These are phyloP conservation scores for Portunus trituberculatus DNA, from an alignment of 1,140 invertebrate genomes.

Conservation along the genomic window DNA sequence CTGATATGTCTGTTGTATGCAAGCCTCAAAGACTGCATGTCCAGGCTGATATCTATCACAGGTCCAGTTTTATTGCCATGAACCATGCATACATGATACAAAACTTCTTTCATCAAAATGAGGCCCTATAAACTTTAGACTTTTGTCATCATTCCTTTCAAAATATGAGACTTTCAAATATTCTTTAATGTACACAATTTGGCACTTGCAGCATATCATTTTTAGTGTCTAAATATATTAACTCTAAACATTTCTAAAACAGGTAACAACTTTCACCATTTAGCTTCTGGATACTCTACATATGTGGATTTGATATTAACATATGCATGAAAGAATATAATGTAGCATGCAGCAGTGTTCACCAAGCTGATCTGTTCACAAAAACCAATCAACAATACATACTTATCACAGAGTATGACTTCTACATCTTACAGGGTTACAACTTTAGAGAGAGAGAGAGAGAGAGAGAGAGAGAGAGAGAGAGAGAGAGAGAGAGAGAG, in stretches of 20 bases:
- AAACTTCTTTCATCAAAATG: not conserved
- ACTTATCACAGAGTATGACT: slow-evolving; percentile 4
- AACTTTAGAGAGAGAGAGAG: not conserved
- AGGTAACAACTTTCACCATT: not conserved
- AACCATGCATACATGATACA: not conserved
- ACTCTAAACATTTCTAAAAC: not conserved
- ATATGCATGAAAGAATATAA: not conserved
- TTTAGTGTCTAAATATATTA: not conserved
- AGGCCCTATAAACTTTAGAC: not conserved
- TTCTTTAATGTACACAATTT: not conserved
- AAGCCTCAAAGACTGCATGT: not conserved
- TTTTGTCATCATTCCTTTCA: not conserved
- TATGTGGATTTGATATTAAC: not conserved
- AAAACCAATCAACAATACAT: not conserved
- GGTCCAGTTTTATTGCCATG: not conserved
- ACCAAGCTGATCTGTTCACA: not conserved
- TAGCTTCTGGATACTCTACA: not conserved
- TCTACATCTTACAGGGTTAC: not conserved
- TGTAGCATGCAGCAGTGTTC: not conserved
- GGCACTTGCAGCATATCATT: not conserved
- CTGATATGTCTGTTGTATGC: not conserved
- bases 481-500: too few relatives aligned
- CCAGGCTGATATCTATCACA: not conserved
- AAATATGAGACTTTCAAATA: not conserved
- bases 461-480: too few relatives aligned